These are phyloP conservation scores for Drosophila monieri DNA, from an alignment of 2,888 invertebrate species.

Conservation along the genomic window DNA sequence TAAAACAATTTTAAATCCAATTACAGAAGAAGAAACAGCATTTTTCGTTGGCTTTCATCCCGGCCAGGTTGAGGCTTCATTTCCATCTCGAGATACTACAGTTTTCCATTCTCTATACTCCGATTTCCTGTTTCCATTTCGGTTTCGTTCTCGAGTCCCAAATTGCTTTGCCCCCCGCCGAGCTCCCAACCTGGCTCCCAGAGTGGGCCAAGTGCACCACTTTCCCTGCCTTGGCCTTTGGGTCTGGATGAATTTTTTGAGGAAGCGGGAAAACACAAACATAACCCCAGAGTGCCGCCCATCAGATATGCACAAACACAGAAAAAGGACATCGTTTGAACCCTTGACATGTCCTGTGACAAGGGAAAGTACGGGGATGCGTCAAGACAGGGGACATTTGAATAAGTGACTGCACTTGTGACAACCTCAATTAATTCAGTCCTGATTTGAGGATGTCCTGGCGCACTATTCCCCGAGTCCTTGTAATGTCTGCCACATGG, in stretches of 20 bases:
- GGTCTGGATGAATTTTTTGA: slow-evolving; percentile 5
- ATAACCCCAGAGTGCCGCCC: slow-evolving; percentile 58
- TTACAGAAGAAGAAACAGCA: slow-evolving; percentile 71
- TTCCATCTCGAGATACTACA: slow-evolving; percentile 26
- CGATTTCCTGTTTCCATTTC: slow-evolving; percentile 30
- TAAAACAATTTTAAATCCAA: slow-evolving; percentile 77
- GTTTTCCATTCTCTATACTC: slow-evolving; percentile 3
- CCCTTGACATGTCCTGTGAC: slow-evolving; percentile 25
- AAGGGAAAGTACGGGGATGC: background rate
- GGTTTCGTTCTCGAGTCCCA: slow-evolving; percentile 59
- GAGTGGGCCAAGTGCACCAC: slow-evolving; percentile 41
- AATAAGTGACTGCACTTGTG: slow-evolving; percentile 48
- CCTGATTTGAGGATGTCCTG: slow-evolving; percentile 39
- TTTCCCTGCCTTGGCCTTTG: slow-evolving; percentile 45
- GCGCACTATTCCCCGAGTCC: slow-evolving; percentile 6
- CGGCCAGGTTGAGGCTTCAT: slow-evolving; percentile 24
- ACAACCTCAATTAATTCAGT: slow-evolving; percentile 64
- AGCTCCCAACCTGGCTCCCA: slow-evolving; percentile 10
- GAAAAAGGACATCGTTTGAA: slow-evolving; percentile 54
- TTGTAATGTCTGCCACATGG: slow-evolving; percentile 28
- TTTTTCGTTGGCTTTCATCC: slow-evolving; percentile 63
- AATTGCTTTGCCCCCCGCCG: slow-evolving; percentile 63
- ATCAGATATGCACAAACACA: slow-evolving; percentile 63
- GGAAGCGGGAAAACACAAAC: slow-evolving; percentile 48
- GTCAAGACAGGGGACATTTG: background rate